Base-by-base conservation (phyloP, 2,113 vertebrate species). In the Sylvicapra grimmia region DNA sequence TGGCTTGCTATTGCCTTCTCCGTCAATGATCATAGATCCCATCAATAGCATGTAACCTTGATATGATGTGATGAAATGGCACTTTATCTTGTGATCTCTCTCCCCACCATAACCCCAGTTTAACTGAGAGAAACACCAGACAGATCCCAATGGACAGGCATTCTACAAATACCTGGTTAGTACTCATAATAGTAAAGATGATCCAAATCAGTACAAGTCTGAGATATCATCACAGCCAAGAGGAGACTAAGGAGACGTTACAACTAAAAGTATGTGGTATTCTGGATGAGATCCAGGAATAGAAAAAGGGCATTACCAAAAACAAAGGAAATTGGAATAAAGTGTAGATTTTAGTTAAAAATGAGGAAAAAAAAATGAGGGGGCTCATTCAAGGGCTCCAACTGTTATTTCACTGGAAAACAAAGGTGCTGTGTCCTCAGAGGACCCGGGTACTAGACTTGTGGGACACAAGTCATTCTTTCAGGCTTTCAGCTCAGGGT, bases 11-110 rank as follows among this genome's bases (percentile, higher is more conserved):
- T n/a, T n/a, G n/a, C n/a, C n/a, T n/a, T n/a, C n/a, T n/a, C n/a
- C n/a, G n/a, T 95, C 80, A 75, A 40, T 40, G 40, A 14, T 95
- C 65, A 84, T 94, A 82, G 97, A 89, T 83, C 92, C 89, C 49
- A 75, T 8, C 23, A 12, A 49, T 51, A 75, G 25, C 6, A 86
- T 44, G 29, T 53, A 65, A 18, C 16, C 72, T 88, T 93, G 63
- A 93, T 95, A 85, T 36, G 47, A 61, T 82, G 51, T 79, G 14
- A 80, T 87, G 36, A 94, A 94, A 93, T 40, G 31, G 12, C 29
- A 54, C 3, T 87, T 79, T 94, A 77, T 49, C 40, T 29, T 61
- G n/a, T 72, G 53, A 49, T 47, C 31, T 85, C 72, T 79, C 80
- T 93, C 63, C 36, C 29, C 58, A 84, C 36, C 25, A 68, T 63